phyloP scores from a whole-genome alignment of 2,888 invertebrate genomes.

The Gisinianus flammeolus region DNA sequence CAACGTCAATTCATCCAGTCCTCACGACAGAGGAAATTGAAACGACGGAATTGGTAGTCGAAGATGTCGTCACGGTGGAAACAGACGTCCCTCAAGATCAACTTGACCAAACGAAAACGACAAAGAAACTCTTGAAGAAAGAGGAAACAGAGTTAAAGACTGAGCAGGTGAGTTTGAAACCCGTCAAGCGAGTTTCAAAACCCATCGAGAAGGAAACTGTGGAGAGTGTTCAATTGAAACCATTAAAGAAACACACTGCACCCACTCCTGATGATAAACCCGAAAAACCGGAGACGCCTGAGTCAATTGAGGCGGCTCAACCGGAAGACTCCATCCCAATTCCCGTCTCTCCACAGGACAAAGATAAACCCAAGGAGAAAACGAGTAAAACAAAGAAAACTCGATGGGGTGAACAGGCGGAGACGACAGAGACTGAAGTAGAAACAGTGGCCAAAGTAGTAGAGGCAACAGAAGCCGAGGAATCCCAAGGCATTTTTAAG shows the following conservation, averaged over 20 bases:
- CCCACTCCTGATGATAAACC: neutral
- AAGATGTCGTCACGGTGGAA: constrained; percentile 17
- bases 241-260: constrained; percentile 45
- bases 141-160: constrained; percentile 3
- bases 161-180: constrained; percentile 11
- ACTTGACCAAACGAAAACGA: neutral
- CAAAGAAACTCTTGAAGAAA: neutral
- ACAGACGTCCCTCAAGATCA: neutral
- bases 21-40: constrained; percentile 10
- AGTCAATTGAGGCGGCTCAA: neutral
- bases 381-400: constrained; percentile 42
- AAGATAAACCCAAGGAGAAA: constrained; percentile 31
- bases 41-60: constrained; percentile 6
- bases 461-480: too few species aligned
- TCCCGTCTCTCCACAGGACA: too few species aligned
- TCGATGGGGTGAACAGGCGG: constrained; percentile 50
- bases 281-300: neutral
- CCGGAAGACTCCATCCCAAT: neutral
- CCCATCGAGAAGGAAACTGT: constrained; percentile 9
- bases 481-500: too few species aligned
- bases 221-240: constrained; percentile 59
- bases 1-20: constrained; percentile 32
- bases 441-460: too few species aligned
- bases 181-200: constrained; percentile 18
- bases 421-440: constrained; percentile 29